These are phyloP conservation scores for Pelobates fuscus DNA, from an alignment of 2,113 vertebrate genomes.

Conservation along the genomic window DNA sequence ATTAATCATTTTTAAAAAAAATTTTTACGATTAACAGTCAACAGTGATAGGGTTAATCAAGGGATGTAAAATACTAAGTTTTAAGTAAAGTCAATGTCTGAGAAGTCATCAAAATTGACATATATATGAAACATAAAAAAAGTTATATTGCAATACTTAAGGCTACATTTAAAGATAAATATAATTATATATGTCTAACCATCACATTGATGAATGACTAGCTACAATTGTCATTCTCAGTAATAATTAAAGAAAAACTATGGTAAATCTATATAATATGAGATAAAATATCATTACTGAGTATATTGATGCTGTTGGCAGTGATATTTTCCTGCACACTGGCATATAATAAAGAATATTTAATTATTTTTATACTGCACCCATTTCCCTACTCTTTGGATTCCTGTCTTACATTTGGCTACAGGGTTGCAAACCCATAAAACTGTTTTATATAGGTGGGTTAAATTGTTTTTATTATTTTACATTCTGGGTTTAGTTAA, in stretches of 20 bases:
- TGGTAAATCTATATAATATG: not conserved
- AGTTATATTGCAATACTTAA: not conserved
- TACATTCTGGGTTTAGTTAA: too few species aligned
- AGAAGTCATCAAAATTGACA: not conserved
- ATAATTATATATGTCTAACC: not conserved
- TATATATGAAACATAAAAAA: not conserved
- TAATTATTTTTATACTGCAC: not conserved
- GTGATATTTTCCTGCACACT: not conserved
- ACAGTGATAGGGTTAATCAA: too few species aligned
- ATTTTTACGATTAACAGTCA: too few species aligned
- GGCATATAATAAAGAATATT: not conserved
- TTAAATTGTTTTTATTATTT: too few species aligned
- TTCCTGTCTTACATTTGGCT: too few species aligned
- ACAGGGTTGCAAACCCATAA: too few species aligned
- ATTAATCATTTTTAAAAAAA: too few species aligned
- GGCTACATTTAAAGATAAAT: not conserved
- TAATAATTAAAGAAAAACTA: not conserved
- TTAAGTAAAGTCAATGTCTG: too few species aligned
- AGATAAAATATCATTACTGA: not conserved
- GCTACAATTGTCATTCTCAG: not conserved
- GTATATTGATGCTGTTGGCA: not conserved
- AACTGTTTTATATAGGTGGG: too few species aligned
- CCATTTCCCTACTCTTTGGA: not conserved
- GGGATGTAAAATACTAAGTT: too few species aligned
- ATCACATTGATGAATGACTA: constrained; percentile 3